Evolutionary conservation across 2,113 vertebrate genomes (phyloP).

Genomic region (Pseudorasbora parva): DNA sequence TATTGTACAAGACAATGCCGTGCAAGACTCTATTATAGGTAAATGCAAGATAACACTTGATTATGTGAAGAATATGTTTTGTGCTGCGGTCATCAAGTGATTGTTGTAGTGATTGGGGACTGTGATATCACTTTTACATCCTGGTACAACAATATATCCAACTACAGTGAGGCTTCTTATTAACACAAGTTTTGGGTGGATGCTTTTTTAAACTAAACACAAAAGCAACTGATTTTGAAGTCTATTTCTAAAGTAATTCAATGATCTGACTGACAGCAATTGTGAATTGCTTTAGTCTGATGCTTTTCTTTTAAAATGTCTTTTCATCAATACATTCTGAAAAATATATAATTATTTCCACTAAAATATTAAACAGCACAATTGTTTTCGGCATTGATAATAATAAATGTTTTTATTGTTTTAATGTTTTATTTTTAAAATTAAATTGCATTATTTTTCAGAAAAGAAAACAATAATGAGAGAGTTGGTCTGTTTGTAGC

Average conservation of each 20-base stretch:
- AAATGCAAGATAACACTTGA: conserved; percentile 2
- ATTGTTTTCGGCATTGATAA: neutral
- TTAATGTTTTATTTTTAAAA: no score
- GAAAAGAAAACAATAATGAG: no score
- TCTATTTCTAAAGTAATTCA: neutral
- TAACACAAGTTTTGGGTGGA: conserved; percentile 4
- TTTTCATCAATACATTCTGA: no score
- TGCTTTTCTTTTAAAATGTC: no score
- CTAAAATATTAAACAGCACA: no score
- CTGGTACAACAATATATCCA: conserved; percentile 26
- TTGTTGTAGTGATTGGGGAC: conserved; percentile 14
- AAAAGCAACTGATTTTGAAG: neutral
- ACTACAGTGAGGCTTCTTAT: conserved; percentile 5
- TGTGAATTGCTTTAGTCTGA: neutral
- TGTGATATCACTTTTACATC: conserved; percentile 27
- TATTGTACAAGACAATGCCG: conserved; percentile 12
- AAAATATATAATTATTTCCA: no score
- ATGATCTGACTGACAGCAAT: neutral
- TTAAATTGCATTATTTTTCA: no score
- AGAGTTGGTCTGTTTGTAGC: no score
- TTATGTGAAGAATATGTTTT: conserved; percentile 22
- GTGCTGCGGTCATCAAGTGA: neutral
- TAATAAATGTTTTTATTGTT: no score
- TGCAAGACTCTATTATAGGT: conserved; percentile 2
- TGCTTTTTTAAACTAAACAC: neutral